These are phyloP conservation scores for Tetragonula carbonaria DNA, from an alignment of 2,888 invertebrate genomes.

Conservation along the genomic window DNA sequence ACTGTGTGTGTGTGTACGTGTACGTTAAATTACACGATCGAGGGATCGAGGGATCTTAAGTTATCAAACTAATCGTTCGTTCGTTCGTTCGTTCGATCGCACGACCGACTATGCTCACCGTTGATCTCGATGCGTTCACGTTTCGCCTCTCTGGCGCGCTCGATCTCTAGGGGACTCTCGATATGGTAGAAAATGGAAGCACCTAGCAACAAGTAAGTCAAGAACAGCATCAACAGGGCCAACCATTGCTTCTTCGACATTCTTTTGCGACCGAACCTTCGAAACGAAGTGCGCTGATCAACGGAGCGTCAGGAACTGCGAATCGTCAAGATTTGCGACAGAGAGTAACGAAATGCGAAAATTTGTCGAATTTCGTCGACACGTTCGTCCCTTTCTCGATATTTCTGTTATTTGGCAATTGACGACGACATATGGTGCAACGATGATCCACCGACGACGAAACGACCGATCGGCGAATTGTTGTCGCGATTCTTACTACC, in stretches of 20 bases:
- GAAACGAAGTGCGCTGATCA: neutral
- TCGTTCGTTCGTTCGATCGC: neutral
- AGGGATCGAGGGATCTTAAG: neutral
- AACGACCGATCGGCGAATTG: slow-evolving; percentile 11
- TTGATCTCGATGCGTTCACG: slow-evolving; percentile 89
- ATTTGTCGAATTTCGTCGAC: slow-evolving; percentile 25
- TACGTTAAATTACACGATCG: too few relatives aligned
- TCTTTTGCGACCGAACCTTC: slow-evolving; percentile 66
- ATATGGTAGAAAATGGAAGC: slow-evolving; percentile 94
- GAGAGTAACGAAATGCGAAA: neutral
- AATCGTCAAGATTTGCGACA: neutral
- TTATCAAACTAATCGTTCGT: neutral
- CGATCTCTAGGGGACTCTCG: slow-evolving; percentile 90
- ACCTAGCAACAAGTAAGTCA: slow-evolving; percentile 91
- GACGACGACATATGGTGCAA: too few relatives aligned
- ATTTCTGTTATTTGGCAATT: neutral
- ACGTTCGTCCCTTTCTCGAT: neutral
- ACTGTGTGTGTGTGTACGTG: neutral
- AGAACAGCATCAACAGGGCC: slow-evolving; percentile 90
- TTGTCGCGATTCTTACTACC: slow-evolving; percentile 34
- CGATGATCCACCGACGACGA: slow-evolving; percentile 1
- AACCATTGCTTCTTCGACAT: slow-evolving; percentile 94
- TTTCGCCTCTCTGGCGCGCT: slow-evolving; percentile 86
- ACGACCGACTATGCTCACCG: slow-evolving; percentile 85
- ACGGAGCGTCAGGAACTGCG: slow-evolving; percentile 5